A percentile compares a stretch with the other conserved stretches of the same genome.
phyloP scores from a whole-genome alignment of 2,113 vertebrate species.

The Panthera tigris region DNA sequence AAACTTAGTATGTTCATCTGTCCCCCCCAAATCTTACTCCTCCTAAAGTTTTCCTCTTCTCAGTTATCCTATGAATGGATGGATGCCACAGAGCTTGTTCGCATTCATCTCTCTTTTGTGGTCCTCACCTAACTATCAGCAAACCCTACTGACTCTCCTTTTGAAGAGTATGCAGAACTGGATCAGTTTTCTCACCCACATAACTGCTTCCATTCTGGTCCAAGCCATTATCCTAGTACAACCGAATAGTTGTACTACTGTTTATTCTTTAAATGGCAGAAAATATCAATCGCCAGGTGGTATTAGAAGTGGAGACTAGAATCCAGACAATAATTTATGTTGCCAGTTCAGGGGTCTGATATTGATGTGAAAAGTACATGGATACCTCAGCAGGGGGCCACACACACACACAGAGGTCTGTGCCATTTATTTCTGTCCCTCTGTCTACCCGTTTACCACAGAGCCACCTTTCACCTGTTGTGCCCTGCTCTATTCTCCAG shows the following conservation, averaged over 20 bases:
- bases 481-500: background rate
- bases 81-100: background rate
- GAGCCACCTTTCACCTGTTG: background rate
- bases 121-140: background rate
- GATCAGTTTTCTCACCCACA: background rate
- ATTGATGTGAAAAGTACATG: background rate
- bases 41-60: background rate
- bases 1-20: background rate
- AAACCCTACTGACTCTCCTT: background rate
- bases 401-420: background rate
- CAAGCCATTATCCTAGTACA: background rate
- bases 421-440: background rate
- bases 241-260: background rate
- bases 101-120: background rate
- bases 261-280: background rate
- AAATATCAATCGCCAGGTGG: background rate
- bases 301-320: background rate
- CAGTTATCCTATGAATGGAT: background rate
- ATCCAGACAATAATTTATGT: background rate
- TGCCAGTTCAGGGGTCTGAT: background rate
- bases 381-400: background rate
- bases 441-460: background rate
- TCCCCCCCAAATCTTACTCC: background rate
- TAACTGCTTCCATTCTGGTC: background rate
- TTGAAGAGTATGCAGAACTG: background rate